Base-by-base conservation (phyloP, 2,797 vertebrate genomes). In the Borostomias antarcticus region DNA sequence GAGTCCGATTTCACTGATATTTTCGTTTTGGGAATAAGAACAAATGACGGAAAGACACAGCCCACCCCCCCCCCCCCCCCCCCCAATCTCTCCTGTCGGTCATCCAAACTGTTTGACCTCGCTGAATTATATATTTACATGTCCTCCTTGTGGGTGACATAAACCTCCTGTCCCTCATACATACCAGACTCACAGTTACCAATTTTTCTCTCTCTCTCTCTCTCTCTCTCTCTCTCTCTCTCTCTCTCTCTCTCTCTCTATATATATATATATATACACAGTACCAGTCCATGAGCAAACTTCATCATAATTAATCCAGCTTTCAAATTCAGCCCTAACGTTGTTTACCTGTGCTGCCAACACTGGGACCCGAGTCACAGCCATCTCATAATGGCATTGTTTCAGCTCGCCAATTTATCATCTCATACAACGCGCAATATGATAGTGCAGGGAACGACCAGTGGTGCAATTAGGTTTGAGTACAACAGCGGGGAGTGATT, bases 391-490 rank as follows among this genome's bases (percentile, higher is more conserved):
- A 90, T 86, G 85, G 81, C 86, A 86, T 88, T 89, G 88, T 90
- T 90, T 86, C 70, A 83, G 77, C 87, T 81, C 85, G 81, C 83
- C 66, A 82, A 92, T 92, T 88, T 82, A 87, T 92, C 90, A 89
- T 87, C 82, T 79, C 69, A 85, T 84, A 13, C 88, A 89, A 88
- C 86, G 89, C 88, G 87, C 89, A 92, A 92, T 91, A 84, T 76
- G 88, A 92, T 89, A 79, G 89, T 48, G 58, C n/a, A 81, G 83
- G 78, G 83, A 89, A 88, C 78, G 73, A 85, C 88, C 88, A 88
- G 82, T 85, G 74, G 82, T 57, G 78, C 89, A 91, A 92, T 92
- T 91, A 91, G 88, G 91, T 92, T 90, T 89, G 87, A 83, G 87
- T 85, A 82, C 83, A 91, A 90, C 90, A 91, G 89, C 78, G 80